phyloP scores from a whole-genome alignment of 2,888 invertebrate species.

The Galerucella nymphaeae region DNA sequence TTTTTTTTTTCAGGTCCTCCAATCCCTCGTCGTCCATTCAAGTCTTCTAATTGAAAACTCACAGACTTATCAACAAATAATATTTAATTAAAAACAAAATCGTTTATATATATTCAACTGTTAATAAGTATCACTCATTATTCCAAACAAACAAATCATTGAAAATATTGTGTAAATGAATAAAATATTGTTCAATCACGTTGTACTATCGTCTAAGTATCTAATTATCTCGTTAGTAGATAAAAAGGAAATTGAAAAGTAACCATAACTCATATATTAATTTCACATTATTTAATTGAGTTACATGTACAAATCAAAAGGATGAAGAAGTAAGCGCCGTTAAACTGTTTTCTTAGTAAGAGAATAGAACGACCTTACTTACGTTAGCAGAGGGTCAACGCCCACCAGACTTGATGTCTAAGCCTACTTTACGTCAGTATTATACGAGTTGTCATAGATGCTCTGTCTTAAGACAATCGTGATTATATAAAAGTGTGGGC shows the following conservation, averaged over 20 bases:
- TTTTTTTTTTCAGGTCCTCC: slow-evolving; percentile 48
- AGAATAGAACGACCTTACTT: slow-evolving; percentile 54
- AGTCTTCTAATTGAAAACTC: slow-evolving; percentile 41
- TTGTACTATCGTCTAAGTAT: background rate
- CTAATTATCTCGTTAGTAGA: slow-evolving; percentile 2
- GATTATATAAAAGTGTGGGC: slow-evolving; percentile 27
- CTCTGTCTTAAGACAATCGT: slow-evolving; percentile 31
- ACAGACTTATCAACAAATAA: slow-evolving; percentile 21
- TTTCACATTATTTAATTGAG: slow-evolving; percentile 20
- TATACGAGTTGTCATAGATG: slow-evolving; percentile 43
- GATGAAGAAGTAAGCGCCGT: slow-evolving; percentile 34
- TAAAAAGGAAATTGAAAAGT: slow-evolving; percentile 13
- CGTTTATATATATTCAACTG: slow-evolving; percentile 21
- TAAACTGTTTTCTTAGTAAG: slow-evolving; percentile 41
- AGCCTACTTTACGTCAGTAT: slow-evolving; percentile 50
- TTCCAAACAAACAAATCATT: slow-evolving; percentile 12
- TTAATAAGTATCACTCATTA: slow-evolving; percentile 24
- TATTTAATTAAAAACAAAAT: slow-evolving; percentile 18
- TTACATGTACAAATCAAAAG: slow-evolving; percentile 18
- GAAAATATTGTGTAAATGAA: background rate
- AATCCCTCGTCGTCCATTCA: slow-evolving; percentile 48
- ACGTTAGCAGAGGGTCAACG: slow-evolving; percentile 55
- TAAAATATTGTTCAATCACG: slow-evolving; percentile 13
- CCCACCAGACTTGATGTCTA: slow-evolving; percentile 53
- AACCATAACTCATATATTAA: background rate